Evolutionary conservation across 2,797 vertebrate species (phyloP).

Genomic region (Cynodonichthys magdalenae): DNA sequence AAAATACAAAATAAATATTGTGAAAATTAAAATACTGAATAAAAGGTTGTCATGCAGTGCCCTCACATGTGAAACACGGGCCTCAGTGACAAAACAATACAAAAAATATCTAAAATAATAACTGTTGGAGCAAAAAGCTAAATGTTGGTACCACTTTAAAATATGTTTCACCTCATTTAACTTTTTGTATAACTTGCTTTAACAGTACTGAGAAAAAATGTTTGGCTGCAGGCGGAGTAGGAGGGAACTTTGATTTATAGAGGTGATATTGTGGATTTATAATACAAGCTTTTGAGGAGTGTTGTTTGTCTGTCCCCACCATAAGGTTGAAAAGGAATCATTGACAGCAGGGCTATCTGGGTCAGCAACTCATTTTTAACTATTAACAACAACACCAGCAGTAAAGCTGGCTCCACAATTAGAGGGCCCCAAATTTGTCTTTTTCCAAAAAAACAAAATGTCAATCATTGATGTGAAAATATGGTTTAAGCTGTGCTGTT

Average conservation of each 20-base stretch:
- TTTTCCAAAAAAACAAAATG: conserved; percentile 22
- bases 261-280: conserved; percentile 19
- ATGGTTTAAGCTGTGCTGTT: background rate
- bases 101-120: background rate
- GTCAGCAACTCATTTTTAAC: conserved; percentile 32
- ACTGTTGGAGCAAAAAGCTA: background rate
- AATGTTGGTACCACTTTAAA: background rate
- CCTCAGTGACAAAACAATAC: too few species aligned
- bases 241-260: conserved; percentile 51
- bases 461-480: conserved; percentile 55
- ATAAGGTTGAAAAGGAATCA: conserved; percentile 60
- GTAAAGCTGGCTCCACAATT: conserved; percentile 2
- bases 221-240: background rate
- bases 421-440: conserved; percentile 3
- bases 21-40: too few species aligned
- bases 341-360: conserved; percentile 60
- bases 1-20: too few species aligned
- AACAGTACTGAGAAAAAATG: background rate
- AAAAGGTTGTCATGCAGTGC: too few species aligned
- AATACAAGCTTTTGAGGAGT: conserved; percentile 33
- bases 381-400: conserved; percentile 39
- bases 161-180: background rate
- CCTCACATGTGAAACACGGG: too few species aligned
- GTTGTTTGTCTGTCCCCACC: conserved; percentile 29
- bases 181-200: background rate